Conservation (phyloP, 1,140 invertebrate genomes). For the Adelges cooleyi region DNA sequence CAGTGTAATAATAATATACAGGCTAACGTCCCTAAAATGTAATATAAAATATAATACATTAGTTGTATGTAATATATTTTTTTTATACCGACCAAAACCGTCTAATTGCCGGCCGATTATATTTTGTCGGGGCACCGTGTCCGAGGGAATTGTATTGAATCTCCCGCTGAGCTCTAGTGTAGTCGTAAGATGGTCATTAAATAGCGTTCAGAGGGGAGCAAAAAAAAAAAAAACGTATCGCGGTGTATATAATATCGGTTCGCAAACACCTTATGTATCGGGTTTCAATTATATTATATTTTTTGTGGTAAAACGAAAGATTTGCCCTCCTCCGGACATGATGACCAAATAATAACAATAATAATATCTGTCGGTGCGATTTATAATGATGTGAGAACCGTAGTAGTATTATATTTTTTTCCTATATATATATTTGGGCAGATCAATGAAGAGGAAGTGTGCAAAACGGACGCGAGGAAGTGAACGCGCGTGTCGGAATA, state of each 20-base stretch:
- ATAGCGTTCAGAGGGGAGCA: background rate
- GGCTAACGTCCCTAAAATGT: background rate
- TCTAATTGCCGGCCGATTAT: constrained; percentile 24
- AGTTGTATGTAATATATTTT: constrained; percentile 4
- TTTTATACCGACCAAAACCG: background rate
- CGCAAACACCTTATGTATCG: constrained; percentile 10
- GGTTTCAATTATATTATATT: constrained; percentile 22
- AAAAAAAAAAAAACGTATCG: background rate
- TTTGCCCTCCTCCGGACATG: constrained; percentile 4
- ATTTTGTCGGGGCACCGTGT: background rate
- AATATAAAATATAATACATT: too few species aligned
- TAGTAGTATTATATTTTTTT: background rate
- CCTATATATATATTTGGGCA: background rate
- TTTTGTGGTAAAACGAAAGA: constrained; percentile 19
- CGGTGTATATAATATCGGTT: background rate
- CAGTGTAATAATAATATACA: background rate
- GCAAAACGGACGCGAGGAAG: background rate
- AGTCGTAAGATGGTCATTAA: constrained; percentile 11
- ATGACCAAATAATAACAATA: constrained; percentile 14
- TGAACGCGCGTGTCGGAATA: constrained; percentile 1
- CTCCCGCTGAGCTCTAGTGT: constrained; percentile 4
- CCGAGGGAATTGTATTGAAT: constrained; percentile 1
- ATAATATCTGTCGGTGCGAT: constrained; percentile 1
- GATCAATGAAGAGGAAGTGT: constrained; percentile 1
- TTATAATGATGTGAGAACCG: constrained; percentile 11